A percentile compares a stretch with the other conserved stretches of the same genome.
These are phyloP conservation scores for Bacillus rossius DNA, from an alignment of 1,140 invertebrate species.

Conservation along the genomic window DNA sequence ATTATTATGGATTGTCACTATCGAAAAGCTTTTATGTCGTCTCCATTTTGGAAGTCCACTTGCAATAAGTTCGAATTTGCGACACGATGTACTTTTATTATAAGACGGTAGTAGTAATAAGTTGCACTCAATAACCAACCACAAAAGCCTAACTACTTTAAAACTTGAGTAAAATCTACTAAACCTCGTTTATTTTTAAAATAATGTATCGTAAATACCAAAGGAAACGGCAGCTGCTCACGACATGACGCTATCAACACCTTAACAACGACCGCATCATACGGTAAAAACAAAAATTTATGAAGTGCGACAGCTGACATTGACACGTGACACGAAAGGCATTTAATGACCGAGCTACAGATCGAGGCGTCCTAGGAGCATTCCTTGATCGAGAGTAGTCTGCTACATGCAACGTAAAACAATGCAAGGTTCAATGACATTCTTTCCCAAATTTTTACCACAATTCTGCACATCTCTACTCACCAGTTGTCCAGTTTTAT, in stretches of 20 bases:
- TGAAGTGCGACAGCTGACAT: slow-evolving; percentile 11
- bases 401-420: slow-evolving; percentile 31
- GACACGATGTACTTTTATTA: neutral
- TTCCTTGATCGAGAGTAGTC: slow-evolving; percentile 25
- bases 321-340: slow-evolving; percentile 35
- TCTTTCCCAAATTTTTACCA: slow-evolving; percentile 20
- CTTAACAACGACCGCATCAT: neutral
- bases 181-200: neutral
- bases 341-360: slow-evolving; percentile 35
- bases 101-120: no score
- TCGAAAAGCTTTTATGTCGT: slow-evolving; percentile 11
- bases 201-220: slow-evolving; percentile 4
- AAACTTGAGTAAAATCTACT: slow-evolving; percentile 21
- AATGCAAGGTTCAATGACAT: slow-evolving; percentile 46
- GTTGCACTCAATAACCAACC: no score
- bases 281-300: slow-evolving; percentile 8
- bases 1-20: neutral
- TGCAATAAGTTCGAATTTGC: slow-evolving; percentile 3
- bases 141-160: slow-evolving; percentile 10
- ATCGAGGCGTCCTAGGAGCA: slow-evolving; percentile 22
- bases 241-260: slow-evolving; percentile 27
- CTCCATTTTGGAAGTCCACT: slow-evolving; percentile 25
- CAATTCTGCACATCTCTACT: slow-evolving; percentile 44
- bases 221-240: slow-evolving; percentile 31
- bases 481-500: slow-evolving; percentile 91